A percentile compares a stretch with the other conserved stretches of the same genome.
These are phyloP conservation scores for Danio jaintianensis DNA, from an alignment of 2,797 vertebrate species.

Conservation along the genomic window DNA sequence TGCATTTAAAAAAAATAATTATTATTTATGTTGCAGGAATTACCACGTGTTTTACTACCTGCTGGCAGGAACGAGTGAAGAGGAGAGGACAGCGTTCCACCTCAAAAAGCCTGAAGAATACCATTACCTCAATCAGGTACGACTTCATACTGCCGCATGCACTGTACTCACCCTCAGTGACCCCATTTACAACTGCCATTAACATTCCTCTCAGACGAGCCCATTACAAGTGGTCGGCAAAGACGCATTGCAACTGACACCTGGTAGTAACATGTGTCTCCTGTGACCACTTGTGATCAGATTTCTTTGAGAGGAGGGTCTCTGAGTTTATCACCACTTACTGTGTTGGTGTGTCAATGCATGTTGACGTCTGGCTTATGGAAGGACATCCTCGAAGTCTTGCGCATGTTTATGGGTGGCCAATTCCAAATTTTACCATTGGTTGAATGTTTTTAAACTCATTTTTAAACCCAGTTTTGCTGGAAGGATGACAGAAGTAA, in stretches of 20 bases:
- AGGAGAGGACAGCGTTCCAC: constrained; percentile 91
- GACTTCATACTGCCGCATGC: constrained; percentile 41
- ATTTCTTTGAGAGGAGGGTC: background rate
- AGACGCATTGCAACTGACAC: background rate
- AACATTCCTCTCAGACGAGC: constrained; percentile 1
- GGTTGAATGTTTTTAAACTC: background rate
- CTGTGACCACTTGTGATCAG: background rate
- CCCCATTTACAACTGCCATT: background rate
- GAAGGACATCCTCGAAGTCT: background rate
- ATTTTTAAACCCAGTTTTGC: background rate
- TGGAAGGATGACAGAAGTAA: background rate
- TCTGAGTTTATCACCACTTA: background rate
- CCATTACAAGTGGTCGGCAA: background rate
- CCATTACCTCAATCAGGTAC: constrained; percentile 98
- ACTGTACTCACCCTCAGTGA: background rate
- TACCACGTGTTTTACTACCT: constrained; percentile 99
- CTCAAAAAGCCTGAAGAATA: constrained; percentile 95
- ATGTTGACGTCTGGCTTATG: background rate
- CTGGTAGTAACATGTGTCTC: background rate
- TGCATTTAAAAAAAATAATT: no score
- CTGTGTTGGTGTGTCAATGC: constrained; percentile 1
- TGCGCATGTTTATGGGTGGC: background rate
- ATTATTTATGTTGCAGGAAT: constrained; percentile 81
- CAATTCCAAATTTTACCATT: background rate
- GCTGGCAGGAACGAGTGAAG: constrained; percentile 94